Percentiles rank a stretch among this genome's conserved stretches.
phyloP scores from a whole-genome alignment of 2,888 invertebrate genomes.

The Orthonevra nobilis region DNA sequence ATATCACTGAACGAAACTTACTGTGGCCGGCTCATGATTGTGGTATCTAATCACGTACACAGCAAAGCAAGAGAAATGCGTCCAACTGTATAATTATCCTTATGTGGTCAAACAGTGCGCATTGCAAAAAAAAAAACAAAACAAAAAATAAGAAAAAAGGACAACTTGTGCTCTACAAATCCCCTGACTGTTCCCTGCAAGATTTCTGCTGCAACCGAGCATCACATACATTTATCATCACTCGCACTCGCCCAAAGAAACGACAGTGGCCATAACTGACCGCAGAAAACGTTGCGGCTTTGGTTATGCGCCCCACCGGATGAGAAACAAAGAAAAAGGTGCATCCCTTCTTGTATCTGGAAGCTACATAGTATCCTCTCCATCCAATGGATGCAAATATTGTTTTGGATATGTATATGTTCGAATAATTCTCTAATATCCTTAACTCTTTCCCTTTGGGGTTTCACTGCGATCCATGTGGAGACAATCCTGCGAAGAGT shows the following conservation, averaged over 20 bases:
- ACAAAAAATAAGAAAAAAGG: too few species aligned
- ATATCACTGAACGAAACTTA: constrained; percentile 16
- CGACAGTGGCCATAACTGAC: constrained; percentile 51
- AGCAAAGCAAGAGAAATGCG: constrained; percentile 48
- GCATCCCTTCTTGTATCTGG: not conserved
- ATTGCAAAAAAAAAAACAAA: constrained; percentile 22
- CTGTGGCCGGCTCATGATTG: constrained; percentile 43
- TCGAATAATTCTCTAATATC: constrained; percentile 39
- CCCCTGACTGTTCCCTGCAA: constrained; percentile 20
- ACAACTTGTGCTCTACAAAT: too few species aligned
- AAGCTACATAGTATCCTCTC: too few species aligned
- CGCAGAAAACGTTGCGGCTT: constrained; percentile 60
- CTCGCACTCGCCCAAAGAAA: not conserved
- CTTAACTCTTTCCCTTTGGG: not conserved
- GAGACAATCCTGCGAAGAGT: not conserved
- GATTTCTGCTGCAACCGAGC: constrained; percentile 15
- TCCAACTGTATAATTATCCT: constrained; percentile 59
- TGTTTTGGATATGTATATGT: constrained; percentile 37
- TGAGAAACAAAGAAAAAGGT: constrained; percentile 35
- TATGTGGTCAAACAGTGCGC: constrained; percentile 62
- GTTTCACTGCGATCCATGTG: constrained; percentile 3
- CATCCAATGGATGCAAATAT: constrained; percentile 43
- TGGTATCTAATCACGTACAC: constrained; percentile 66
- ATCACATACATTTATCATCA: constrained; percentile 19
- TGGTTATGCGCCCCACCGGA: too few species aligned